Conservation (phyloP, 2,888 invertebrate species). For the Hirtodrosophila histrioides region DNA sequence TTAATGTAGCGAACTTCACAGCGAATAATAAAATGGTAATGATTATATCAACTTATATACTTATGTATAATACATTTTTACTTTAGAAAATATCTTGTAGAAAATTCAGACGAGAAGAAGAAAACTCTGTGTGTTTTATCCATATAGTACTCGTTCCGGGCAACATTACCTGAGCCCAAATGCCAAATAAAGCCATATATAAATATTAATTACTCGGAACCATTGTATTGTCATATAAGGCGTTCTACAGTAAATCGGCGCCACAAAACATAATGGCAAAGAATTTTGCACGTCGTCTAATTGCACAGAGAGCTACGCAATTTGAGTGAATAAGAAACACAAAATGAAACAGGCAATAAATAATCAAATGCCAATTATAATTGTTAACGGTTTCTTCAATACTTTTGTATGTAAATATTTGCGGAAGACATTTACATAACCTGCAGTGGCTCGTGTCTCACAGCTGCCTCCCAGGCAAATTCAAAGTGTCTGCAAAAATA, state of each 20-base stretch:
- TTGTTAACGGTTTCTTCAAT: conserved; percentile 67
- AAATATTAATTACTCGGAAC: conserved; percentile 2
- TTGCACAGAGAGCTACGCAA: conserved; percentile 13
- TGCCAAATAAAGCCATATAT: not conserved
- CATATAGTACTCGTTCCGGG: too few relatives aligned
- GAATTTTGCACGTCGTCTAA: conserved; percentile 39
- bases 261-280: conserved; percentile 6
- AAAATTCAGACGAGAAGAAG: too few relatives aligned
- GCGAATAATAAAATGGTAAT: too few relatives aligned
- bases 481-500: conserved; percentile 41
- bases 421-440: conserved; percentile 77
- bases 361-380: conserved; percentile 56
- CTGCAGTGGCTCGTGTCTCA: conserved; percentile 42
- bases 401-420: conserved; percentile 68
- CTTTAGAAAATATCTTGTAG: too few relatives aligned
- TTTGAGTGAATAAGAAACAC: conserved; percentile 21
- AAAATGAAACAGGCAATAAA: conserved; percentile 23
- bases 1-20: too few relatives aligned
- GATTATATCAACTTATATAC: too few relatives aligned
- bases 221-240: conserved; percentile 4
- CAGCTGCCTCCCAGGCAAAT: conserved; percentile 3
- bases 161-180: too few relatives aligned
- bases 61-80: too few relatives aligned
- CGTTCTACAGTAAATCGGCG: not conserved
- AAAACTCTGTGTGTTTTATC: too few relatives aligned